These are phyloP conservation scores for Siniperca scherzeri DNA, from an alignment of 2,797 vertebrate genomes.

Conservation along the genomic window DNA sequence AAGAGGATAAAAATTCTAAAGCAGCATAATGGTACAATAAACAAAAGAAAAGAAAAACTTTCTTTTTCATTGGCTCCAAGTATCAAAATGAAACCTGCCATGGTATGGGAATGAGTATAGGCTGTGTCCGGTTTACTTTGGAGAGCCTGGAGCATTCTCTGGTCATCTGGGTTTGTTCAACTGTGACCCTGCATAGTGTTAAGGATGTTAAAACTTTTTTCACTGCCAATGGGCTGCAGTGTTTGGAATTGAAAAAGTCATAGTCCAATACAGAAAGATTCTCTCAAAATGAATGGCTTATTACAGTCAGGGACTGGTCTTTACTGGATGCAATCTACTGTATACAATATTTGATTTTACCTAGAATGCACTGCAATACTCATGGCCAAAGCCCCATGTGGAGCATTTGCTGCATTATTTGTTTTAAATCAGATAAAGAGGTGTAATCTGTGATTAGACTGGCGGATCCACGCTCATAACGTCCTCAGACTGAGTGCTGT, in stretches of 20 bases:
- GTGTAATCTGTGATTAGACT: constrained; percentile 47
- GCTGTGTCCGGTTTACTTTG: constrained; percentile 78
- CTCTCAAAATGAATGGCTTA: constrained; percentile 61
- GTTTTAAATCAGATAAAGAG: constrained; percentile 52
- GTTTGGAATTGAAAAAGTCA: constrained; percentile 56
- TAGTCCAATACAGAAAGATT: constrained; percentile 41
- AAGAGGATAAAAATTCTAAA: constrained; percentile 29
- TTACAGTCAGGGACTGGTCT: constrained; percentile 51
- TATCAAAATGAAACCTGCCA: constrained; percentile 71
- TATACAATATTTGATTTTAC: constrained; percentile 42
- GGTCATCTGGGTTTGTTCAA: constrained; percentile 81
- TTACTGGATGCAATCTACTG: constrained; percentile 10
- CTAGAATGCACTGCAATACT: constrained; percentile 21
- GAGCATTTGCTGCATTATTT: constrained; percentile 34
- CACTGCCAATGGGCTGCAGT: constrained; percentile 46
- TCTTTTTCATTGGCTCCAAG: constrained; percentile 52
- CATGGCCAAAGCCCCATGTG: constrained; percentile 19
- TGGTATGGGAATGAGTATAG: constrained; percentile 46
- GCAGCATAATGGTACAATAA: constrained; percentile 50
- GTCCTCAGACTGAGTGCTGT: constrained; percentile 20
- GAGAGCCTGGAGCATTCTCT: constrained; percentile 73
- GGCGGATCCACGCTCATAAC: constrained; percentile 30
- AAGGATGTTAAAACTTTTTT: constrained; percentile 66
- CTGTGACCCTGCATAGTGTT: constrained; percentile 78
- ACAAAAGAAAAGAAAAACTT: constrained; percentile 49